A percentile compares a stretch with the other conserved stretches of the same genome.
Evolutionary conservation across 2,888 invertebrate genomes (phyloP).

Genomic region (Sicus ferrugineus): DNA sequence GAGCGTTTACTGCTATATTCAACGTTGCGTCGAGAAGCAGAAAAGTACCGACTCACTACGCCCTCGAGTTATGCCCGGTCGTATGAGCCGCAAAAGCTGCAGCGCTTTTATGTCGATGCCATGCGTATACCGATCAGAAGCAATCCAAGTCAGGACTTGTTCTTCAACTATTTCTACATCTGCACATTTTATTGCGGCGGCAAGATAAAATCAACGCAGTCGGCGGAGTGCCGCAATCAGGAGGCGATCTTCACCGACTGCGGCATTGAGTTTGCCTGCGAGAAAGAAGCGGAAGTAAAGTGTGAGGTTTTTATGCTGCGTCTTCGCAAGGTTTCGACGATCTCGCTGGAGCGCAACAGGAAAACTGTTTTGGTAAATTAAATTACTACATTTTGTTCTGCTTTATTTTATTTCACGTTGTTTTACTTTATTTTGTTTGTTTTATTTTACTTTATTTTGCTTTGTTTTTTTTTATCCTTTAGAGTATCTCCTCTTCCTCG

Average conservation of each 20-base stretch:
- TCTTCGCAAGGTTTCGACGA: conserved; percentile 59
- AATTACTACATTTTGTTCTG: neutral
- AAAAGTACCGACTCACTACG: neutral
- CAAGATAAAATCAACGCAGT: conserved; percentile 59
- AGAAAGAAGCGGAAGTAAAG: conserved; percentile 59
- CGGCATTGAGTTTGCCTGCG: conserved; percentile 58
- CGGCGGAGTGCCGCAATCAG: conserved; percentile 56
- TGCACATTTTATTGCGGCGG: conserved; percentile 59
- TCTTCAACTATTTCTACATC: conserved; percentile 63
- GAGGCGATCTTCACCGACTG: conserved; percentile 58
- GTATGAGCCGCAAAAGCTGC: conserved; percentile 12
- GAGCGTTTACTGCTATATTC: conserved; percentile 66
- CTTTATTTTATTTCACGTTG: neutral
- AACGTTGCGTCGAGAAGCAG: conserved; percentile 45
- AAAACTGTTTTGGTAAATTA: conserved; percentile 5
- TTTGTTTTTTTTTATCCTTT: neutral
- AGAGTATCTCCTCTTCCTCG: conserved; percentile 25
- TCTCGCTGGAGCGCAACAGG: conserved; percentile 46
- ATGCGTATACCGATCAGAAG: conserved; percentile 56
- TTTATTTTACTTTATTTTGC: neutral
- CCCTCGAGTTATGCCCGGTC: neutral
- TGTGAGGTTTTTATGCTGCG: conserved; percentile 66
- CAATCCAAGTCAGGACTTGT: conserved; percentile 55
- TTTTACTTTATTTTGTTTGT: neutral
- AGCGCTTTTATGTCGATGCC: conserved; percentile 49